These are phyloP conservation scores for Pygmarrhopalites habei DNA, from an alignment of 1,140 invertebrate species.

Conservation along the genomic window DNA sequence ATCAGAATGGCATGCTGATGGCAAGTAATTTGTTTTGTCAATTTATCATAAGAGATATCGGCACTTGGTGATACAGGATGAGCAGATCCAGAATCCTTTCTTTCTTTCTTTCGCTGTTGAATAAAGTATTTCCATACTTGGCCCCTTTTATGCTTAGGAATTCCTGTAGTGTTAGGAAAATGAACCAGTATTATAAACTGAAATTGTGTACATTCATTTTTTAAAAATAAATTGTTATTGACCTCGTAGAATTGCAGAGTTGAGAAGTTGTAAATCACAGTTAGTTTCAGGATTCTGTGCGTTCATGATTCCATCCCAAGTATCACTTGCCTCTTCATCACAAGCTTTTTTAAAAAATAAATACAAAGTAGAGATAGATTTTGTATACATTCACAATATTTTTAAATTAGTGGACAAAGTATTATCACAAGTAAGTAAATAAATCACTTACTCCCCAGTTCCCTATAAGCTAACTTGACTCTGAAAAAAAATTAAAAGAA, in stretches of 20 bases:
- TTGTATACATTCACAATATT: too few relatives aligned
- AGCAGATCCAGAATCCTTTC: too few relatives aligned
- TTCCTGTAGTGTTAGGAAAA: slow-evolving; percentile 53
- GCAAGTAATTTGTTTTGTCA: slow-evolving; percentile 80
- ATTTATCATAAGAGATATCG: slow-evolving; percentile 66
- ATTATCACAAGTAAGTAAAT: too few relatives aligned
- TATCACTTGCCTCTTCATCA: slow-evolving; percentile 62
- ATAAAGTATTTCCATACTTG: slow-evolving; percentile 77
- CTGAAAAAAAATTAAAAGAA: too few relatives aligned
- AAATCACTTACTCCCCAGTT: too few relatives aligned
- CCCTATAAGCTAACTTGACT: slow-evolving; percentile 80
- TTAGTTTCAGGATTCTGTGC: slow-evolving; percentile 56
- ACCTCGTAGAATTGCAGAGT: slow-evolving; percentile 33
- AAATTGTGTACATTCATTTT: not conserved
- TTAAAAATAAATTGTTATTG: too few relatives aligned
- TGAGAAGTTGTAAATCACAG: slow-evolving; percentile 63
- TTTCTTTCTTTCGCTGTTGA: slow-evolving; percentile 26
- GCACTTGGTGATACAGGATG: slow-evolving; percentile 8
- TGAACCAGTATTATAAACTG: not conserved
- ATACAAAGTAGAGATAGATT: too few relatives aligned
- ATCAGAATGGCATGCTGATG: slow-evolving; percentile 92
- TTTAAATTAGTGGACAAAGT: too few relatives aligned
- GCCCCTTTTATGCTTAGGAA: slow-evolving; percentile 75
- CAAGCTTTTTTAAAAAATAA: too few relatives aligned
- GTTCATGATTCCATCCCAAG: slow-evolving; percentile 73